Evolutionary conservation across 2,113 vertebrate species (phyloP).

Genomic region (Eptesicus fuscus): DNA sequence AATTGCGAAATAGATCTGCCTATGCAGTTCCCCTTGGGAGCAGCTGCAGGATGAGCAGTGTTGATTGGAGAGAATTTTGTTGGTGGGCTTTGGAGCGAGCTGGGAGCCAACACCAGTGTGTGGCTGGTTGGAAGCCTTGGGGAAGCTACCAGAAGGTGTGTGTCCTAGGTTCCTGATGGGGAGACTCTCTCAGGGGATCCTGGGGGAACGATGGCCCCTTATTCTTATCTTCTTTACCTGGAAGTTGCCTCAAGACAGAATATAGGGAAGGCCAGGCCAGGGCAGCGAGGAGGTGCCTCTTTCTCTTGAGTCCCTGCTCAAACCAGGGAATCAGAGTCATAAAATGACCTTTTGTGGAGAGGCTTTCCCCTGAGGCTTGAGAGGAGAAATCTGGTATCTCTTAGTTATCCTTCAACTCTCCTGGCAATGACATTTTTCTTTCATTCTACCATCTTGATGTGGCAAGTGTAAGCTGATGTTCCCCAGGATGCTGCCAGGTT

Average conservation of each 20-base stretch:
- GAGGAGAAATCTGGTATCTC: not conserved
- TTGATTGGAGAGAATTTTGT: constrained; percentile 55
- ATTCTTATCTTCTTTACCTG: not conserved
- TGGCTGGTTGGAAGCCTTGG: not conserved
- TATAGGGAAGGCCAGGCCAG: not conserved
- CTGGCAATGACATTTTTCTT: not conserved
- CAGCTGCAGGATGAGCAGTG: constrained; percentile 3
- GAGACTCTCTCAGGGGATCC: not conserved
- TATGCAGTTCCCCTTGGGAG: constrained; percentile 17
- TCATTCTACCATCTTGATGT: not conserved
- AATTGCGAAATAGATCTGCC: constrained; percentile 64
- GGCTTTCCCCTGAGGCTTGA: not conserved
- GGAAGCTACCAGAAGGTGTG: not conserved
- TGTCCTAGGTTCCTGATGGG: not conserved
- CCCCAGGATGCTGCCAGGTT: not conserved
- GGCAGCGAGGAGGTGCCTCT: not conserved
- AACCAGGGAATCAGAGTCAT: not conserved
- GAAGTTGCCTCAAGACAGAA: not conserved
- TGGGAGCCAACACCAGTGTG: not conserved
- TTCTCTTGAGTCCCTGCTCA: not conserved
- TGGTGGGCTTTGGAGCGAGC: not conserved
- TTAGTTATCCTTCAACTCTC: not conserved
- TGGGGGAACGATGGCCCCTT: not conserved
- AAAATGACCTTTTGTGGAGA: not conserved
- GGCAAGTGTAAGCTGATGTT: not conserved